A percentile compares a stretch with the other conserved stretches of the same genome.
Evolutionary conservation across 2,113 vertebrate genomes (phyloP).

Genomic region (Crocuta crocuta): DNA sequence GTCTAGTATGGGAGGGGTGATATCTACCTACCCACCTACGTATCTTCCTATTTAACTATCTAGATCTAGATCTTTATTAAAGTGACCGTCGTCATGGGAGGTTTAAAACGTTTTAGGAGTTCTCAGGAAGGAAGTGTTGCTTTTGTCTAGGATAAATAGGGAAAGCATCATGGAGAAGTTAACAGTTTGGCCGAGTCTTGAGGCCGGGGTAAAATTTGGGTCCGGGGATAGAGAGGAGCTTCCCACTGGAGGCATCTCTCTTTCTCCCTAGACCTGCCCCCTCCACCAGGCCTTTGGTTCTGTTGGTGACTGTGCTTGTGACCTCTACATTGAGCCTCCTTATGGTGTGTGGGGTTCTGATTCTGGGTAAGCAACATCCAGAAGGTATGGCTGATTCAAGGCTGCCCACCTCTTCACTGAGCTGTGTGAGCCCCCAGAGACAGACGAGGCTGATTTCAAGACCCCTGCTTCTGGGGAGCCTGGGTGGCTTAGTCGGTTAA

Average conservation of each 20-base stretch:
- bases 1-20: constrained; percentile 3
- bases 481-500: too few species aligned
- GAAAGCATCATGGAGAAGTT: not conserved
- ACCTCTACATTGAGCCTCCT: constrained; percentile 51
- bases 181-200: not conserved
- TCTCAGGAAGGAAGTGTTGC: constrained; percentile 26
- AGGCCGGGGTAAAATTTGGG: not conserved
- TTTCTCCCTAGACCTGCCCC: constrained; percentile 19
- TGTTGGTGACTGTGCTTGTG: constrained; percentile 31
- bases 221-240: not conserved
- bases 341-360: constrained; percentile 20
- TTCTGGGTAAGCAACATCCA: constrained; percentile 16
- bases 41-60: not conserved
- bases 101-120: constrained; percentile 6
- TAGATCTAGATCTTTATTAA: constrained; percentile 11
- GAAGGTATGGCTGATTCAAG: not conserved
- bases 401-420: not conserved
- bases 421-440: not conserved
- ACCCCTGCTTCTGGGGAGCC: too few species aligned
- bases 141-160: constrained; percentile 9
- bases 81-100: constrained; percentile 9
- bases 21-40: not conserved
- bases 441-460: not conserved
- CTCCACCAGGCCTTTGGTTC: not conserved
- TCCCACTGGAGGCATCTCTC: not conserved